phyloP scores from a whole-genome alignment of 2,113 vertebrate species.

The Sclerurus mexicanus region DNA sequence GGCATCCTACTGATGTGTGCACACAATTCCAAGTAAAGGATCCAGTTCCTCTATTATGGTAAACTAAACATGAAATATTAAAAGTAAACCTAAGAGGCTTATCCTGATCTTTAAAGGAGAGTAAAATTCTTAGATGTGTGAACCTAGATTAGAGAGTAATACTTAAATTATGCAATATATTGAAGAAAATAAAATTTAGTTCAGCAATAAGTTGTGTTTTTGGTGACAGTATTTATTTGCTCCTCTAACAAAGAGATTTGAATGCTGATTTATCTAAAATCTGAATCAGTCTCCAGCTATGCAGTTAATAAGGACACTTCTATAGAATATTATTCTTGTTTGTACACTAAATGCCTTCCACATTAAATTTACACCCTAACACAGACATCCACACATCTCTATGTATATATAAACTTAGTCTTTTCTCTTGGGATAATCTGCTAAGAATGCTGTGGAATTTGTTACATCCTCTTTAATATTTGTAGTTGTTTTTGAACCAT shows the following conservation, averaged over 20 bases:
- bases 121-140: not conserved
- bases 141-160: not conserved
- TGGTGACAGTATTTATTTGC: not conserved
- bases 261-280: not conserved
- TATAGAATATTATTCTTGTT: not conserved
- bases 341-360: not conserved
- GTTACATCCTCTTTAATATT: conserved; percentile 34
- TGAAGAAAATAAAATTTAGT: not conserved
- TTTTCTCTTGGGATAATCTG: conserved; percentile 14
- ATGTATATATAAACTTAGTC: not conserved
- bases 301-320: not conserved
- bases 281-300: not conserved
- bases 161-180: not conserved
- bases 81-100: not conserved
- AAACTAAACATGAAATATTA: not conserved
- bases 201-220: not conserved
- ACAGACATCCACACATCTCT: not conserved
- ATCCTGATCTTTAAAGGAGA: not conserved
- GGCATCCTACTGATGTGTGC: not conserved
- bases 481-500: conserved; percentile 1
- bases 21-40: not conserved
- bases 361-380: not conserved
- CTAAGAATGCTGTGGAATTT: conserved; percentile 6
- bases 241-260: not conserved
- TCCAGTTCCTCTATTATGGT: not conserved